Evolutionary conservation across 2,797 vertebrate genomes (phyloP), one percentile per base, ranked within the genome.

Genomic region (Silurus lanzhouensis): DNA sequence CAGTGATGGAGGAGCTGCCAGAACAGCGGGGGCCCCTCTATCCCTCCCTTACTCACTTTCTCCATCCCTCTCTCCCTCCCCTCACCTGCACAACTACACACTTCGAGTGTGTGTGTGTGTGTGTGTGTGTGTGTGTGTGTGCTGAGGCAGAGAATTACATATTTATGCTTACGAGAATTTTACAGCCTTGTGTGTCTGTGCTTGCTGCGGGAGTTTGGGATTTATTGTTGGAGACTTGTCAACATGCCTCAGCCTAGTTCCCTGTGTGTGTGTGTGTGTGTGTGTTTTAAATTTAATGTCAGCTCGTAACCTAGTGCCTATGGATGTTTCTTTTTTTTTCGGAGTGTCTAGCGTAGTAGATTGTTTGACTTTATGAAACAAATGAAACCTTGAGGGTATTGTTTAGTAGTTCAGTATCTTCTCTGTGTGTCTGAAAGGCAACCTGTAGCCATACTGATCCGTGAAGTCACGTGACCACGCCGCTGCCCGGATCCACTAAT

Each of bases 1-100:
- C 90, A 91, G 92, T 94, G 92, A 94, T 94, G 92, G 93, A 94
- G 93, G 93, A 93, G 92, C 93, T 94, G 93, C 93, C 94, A 95
- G 92, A 92, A 88, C 91, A 92, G 90, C 91, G 90, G 82, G 88
- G 92, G 93, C 92, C 89, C 92, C 88, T 48, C 46, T 19, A 22
- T 48, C 44, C 19, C 7, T 67, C 63, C n/a, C 8, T 81, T n/a
- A 9, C 5, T 67, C 61, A 13, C 17, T 22, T 90, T 66, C 87
- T 68, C 83, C 14, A 5, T 22, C 46, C 3, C 6, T 72, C 48
- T 0, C 14, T 72, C 61, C 12, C 82, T 57, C 63, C 46, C 57
- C 66, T 66, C 63, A 82, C 48, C 55, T 75, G 72, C 71, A 75
- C 27, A 72, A 46, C 14, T 55, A 22, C 58, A 48, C 70, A 75